Base-by-base conservation (phyloP, 2,888 invertebrate genomes). In the Entomobrya multifasciata region DNA sequence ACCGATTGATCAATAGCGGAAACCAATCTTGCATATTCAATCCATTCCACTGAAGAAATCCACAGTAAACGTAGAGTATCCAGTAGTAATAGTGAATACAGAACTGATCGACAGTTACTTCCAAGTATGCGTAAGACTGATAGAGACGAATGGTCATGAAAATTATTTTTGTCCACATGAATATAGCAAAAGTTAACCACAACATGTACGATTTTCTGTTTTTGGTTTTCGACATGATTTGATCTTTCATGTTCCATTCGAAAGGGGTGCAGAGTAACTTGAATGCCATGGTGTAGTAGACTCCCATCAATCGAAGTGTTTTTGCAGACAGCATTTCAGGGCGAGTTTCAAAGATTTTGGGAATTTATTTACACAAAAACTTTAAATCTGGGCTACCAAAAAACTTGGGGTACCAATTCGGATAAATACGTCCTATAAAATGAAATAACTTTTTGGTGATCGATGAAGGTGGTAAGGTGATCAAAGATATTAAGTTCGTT, bases 91-190 rank as follows among this genome's bases (percentile, higher is more conserved):
- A 83, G 36, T 87, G 87, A 72, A 87, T 57, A 13, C 77, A 77
- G 27, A 83, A 72, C 57, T 87, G 78, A 11, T 83, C 87, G 10
- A 83, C 30, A 0, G 82, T 78, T 1, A 78, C 72, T 0, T 78
- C 79, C 78, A 78, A 52, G 30, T 82, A 83, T 8, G 36, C 47
- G 22, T 79, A 87, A 4, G 72, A 70, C 30, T 87, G 82, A 30
- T 70, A 67, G 8, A 87, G 44, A 8, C 87, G 57, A 30, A 82
- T 36, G 1, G 78, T 74, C 82, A 83, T 77, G 55, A 78, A 74
- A 27, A 87, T 78, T 0, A 83, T 83, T 62, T 87, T 87, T n/a
- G 55, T 55, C 87, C 87, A 87, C 78, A 83, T 78, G 20, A 79
- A 25, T 13, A 27, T 1, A 1, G 83, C 72, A 62, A 78, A 87